Conservation (phyloP, 2,888 invertebrate genomes). For the Dendrolimus pini region DNA sequence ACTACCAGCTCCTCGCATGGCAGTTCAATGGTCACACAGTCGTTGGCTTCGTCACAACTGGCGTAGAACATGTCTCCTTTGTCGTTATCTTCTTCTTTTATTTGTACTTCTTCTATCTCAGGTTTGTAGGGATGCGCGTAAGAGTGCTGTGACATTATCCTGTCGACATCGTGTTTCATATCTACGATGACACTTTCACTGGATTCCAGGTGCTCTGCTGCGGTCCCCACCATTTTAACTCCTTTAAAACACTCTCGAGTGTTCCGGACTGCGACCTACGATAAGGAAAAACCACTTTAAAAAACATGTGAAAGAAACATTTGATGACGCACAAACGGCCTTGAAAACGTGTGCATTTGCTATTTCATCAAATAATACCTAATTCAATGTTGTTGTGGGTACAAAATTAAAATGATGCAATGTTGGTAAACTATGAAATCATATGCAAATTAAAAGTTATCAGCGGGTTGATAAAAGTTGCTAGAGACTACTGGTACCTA, state of each 20-base stretch:
- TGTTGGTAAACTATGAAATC: background rate
- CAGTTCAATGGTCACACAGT: slow-evolving; percentile 84
- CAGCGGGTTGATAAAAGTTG: too few species aligned
- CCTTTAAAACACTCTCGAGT: slow-evolving; percentile 60
- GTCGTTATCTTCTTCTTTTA: slow-evolving; percentile 49
- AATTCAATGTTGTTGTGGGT: too few species aligned
- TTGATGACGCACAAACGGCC: background rate
- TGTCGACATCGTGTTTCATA: slow-evolving; percentile 59
- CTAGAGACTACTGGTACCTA: too few species aligned
- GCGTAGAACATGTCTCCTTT: slow-evolving; percentile 82
- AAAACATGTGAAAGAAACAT: background rate
- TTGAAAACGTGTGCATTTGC: background rate
- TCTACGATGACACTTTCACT: slow-evolving; percentile 76
- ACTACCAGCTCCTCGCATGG: slow-evolving; percentile 76
- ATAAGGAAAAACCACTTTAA: slow-evolving; percentile 13
- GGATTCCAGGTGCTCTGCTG: slow-evolving; percentile 92
- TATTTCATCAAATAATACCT: too few species aligned
- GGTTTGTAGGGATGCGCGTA: slow-evolving; percentile 68
- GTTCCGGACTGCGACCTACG: slow-evolving; percentile 53
- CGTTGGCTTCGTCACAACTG: slow-evolving; percentile 83
- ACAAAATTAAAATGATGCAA: background rate
- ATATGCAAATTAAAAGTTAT: background rate
- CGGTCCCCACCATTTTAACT: slow-evolving; percentile 90
- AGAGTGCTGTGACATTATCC: slow-evolving; percentile 69
- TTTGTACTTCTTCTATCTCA: slow-evolving; percentile 34